phyloP scores from a whole-genome alignment of 2,797 vertebrate genomes.

The Phrynocephalus forsythii region DNA sequence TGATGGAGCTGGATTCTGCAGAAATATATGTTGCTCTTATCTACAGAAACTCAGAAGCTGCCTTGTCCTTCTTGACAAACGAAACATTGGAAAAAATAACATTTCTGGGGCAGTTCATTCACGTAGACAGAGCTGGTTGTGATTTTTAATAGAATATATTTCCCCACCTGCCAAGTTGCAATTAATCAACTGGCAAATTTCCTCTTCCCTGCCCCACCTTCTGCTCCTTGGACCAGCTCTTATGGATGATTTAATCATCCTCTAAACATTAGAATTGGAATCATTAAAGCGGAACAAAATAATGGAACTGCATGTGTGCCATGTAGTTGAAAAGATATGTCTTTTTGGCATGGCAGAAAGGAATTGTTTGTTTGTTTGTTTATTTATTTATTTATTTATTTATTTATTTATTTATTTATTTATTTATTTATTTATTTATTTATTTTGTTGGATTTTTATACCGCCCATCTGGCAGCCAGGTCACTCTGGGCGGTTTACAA shows the following conservation, averaged over 20 bases:
- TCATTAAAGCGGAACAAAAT: constrained; percentile 17
- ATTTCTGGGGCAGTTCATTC: constrained; percentile 59
- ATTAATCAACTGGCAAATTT: constrained; percentile 13
- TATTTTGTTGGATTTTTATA: too few species aligned
- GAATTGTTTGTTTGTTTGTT: background rate
- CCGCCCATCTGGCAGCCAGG: too few species aligned
- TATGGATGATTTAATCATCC: constrained; percentile 61
- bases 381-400: too few species aligned
- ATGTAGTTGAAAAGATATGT: background rate
- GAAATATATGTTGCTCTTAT: constrained; percentile 48
- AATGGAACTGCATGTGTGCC: constrained; percentile 34
- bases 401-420: too few species aligned
- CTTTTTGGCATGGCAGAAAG: background rate
- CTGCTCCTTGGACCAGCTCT: background rate
- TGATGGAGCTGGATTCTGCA: background rate
- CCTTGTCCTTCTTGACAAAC: constrained; percentile 56
- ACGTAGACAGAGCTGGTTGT: constrained; percentile 46
- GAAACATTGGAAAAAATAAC: constrained; percentile 40
- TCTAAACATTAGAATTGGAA: constrained; percentile 35
- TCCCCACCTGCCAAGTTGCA: constrained; percentile 62
- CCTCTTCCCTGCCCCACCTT: background rate
- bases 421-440: too few species aligned
- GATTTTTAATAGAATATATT: constrained; percentile 52
- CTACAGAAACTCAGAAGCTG: constrained; percentile 50
- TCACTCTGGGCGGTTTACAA: too few species aligned